Evolutionary conservation across 1,140 invertebrate genomes (phyloP), one percentile per base, ranked within the genome.

Genomic region (Limonius californicus): DNA sequence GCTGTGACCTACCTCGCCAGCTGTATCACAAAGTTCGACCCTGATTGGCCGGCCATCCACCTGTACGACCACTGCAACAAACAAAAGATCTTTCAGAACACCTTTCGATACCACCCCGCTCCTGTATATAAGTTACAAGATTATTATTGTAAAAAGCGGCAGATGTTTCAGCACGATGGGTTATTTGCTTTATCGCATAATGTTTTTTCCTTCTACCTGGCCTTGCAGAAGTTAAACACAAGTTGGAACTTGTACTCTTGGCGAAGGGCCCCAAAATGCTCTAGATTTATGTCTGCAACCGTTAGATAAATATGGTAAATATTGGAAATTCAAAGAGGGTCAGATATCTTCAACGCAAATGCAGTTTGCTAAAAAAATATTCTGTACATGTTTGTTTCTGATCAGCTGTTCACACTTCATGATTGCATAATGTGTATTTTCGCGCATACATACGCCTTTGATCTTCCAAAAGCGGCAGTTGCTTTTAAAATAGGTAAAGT

Each of bases 21-120:
- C 89, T 71, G 92, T 94, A 82, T 94, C 92, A 82, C 90, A 95
- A 57, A 96, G 85, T 75, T 94, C 91, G 67, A 96, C 82, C 73
- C 88, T 86, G 61, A 95, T 84, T 14, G 92, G 92, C 72, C 88
- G 85, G 64, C 90, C 88, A 75, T 95, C 92, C 21, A 96, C 92
- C 72, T 89, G 89, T 43, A 97, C 92, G 67, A 90, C 86, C 74
- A 93, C 93, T 92, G 83, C 57, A 87, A 89, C 71, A 65, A 77
- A 80, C 78, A 78, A 67, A 71, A 67, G 27, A 8, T 19, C 20
- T 11, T 45, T 18, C 16, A 50, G 45, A 50, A 50, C 45, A 50
- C 45, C 45, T 50, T 50, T 50, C 20, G 3, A 50, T 12, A 6
- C 45, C 18, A 50, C 45, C 35, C 35, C n/a, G 35, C 35, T 39